Evolutionary conservation across 2,113 vertebrate species (phyloP).

Genomic region (Abramis brama): DNA sequence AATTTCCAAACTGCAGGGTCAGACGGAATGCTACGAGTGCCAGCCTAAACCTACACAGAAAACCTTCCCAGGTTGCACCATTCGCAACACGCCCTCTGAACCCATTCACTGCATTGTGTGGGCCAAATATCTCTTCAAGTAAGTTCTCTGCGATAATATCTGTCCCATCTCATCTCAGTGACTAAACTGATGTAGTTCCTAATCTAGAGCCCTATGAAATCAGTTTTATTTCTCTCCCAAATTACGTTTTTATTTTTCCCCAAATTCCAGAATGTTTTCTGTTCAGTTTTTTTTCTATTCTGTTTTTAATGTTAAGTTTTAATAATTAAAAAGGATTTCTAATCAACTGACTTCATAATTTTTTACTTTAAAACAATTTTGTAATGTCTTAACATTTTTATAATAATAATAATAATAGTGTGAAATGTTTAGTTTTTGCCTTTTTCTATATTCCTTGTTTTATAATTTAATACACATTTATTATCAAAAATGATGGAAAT

Average conservation of each 20-base stretch:
- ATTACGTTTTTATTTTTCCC: too few relatives aligned
- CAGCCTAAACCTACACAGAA: conserved; percentile 97
- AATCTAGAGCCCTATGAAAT: background rate
- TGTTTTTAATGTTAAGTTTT: background rate
- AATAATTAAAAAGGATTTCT: background rate
- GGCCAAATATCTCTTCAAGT: conserved; percentile 99
- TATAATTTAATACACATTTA: background rate
- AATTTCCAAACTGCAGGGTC: conserved; percentile 75
- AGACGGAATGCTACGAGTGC: conserved; percentile 97
- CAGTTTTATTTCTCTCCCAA: background rate
- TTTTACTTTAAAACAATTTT: background rate
- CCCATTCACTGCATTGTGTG: conserved; percentile 99
- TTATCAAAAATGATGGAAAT: background rate
- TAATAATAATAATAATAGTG: too few relatives aligned
- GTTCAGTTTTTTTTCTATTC: background rate
- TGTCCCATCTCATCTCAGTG: too few relatives aligned
- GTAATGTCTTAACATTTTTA: background rate
- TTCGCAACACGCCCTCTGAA: conserved; percentile 96
- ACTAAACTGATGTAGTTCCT: too few relatives aligned
- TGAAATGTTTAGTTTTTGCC: background rate
- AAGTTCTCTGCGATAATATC: conserved; percentile 60
- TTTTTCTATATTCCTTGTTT: background rate
- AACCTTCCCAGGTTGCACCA: conserved; percentile 98
- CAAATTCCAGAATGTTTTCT: background rate
- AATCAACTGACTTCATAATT: background rate